These are phyloP conservation scores for Elymnias hypermnestra DNA, from an alignment of 1,140 invertebrate genomes.

Conservation along the genomic window DNA sequence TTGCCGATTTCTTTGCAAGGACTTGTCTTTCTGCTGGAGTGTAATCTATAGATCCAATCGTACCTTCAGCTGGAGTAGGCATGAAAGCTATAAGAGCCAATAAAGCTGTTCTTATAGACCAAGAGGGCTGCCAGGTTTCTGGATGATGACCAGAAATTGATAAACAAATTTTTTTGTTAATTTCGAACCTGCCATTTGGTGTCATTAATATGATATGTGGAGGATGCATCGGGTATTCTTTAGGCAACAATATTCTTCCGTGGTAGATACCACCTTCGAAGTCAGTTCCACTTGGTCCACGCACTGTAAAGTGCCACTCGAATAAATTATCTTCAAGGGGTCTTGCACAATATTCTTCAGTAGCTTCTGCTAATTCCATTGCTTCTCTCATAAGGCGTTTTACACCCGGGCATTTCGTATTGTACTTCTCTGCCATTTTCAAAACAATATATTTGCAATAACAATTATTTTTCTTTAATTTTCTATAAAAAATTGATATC, in stretches of 20 bases:
- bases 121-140: slow-evolving; percentile 97
- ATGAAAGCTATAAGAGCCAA: slow-evolving; percentile 96
- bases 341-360: slow-evolving; percentile 93
- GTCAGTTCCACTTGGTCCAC: slow-evolving; percentile 90
- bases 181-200: slow-evolving; percentile 96
- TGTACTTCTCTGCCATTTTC: slow-evolving; percentile 65
- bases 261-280: slow-evolving; percentile 95
- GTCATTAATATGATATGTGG: slow-evolving; percentile 96
- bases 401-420: slow-evolving; percentile 82
- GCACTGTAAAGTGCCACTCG: slow-evolving; percentile 98
- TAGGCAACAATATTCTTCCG: slow-evolving; percentile 91
- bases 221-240: slow-evolving; percentile 98
- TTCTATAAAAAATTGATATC: slow-evolving; percentile 28
- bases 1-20: slow-evolving; percentile 85
- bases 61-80: slow-evolving; percentile 91
- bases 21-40: slow-evolving; percentile 87
- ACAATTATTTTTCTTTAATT: slow-evolving; percentile 6
- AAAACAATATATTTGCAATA: slow-evolving; percentile 34
- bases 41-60: slow-evolving; percentile 94
- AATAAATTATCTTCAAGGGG: slow-evolving; percentile 97
- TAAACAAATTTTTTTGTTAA: slow-evolving; percentile 96
- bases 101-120: slow-evolving; percentile 96
- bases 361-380: slow-evolving; percentile 88
- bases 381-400: slow-evolving; percentile 96
- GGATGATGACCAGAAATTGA: slow-evolving; percentile 98